These are phyloP conservation scores for Oostethus manadensis DNA, from an alignment of 2,113 vertebrate species.

Conservation along the genomic window DNA sequence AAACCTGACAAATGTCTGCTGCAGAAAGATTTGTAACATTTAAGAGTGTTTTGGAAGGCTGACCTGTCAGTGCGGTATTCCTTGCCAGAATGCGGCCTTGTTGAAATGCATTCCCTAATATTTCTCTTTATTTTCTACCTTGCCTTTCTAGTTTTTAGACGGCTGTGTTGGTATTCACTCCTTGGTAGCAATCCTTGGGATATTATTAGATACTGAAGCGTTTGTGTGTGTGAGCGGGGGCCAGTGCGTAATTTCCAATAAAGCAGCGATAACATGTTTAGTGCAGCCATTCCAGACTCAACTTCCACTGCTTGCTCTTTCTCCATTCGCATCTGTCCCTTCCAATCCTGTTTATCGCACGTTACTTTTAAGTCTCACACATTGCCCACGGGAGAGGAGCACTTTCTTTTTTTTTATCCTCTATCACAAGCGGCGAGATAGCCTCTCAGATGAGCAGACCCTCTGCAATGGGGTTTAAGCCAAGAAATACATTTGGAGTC, in stretches of 20 bases:
- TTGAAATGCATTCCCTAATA: neutral
- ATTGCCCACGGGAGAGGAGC: slow-evolving; percentile 23
- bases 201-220: slow-evolving; percentile 10
- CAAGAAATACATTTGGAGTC: slow-evolving; percentile 2
- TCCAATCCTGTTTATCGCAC: neutral
- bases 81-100: neutral
- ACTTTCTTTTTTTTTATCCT: slow-evolving; percentile 7
- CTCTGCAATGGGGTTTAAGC: neutral
- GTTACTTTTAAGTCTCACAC: slow-evolving; percentile 14
- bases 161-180: neutral
- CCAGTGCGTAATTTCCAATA: slow-evolving; percentile 43
- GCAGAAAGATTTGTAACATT: neutral
- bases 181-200: neutral
- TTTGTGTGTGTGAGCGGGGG: slow-evolving; percentile 23
- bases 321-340: slow-evolving; percentile 14
- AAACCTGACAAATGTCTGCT: slow-evolving; percentile 1
- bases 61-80: neutral
- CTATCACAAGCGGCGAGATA: slow-evolving; percentile 1
- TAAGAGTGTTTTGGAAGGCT: neutral
- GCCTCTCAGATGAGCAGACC: slow-evolving; percentile 1
- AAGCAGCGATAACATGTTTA: slow-evolving; percentile 44
- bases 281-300: slow-evolving; percentile 50
- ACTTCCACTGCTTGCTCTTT: slow-evolving; percentile 31
- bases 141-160: neutral
- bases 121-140: neutral